Percentiles rank a stretch among this genome's conserved stretches.
phyloP scores from a whole-genome alignment of 30 jellyfish, hydroid and myxozoan genomes.

The Aurelia aurita complex sp. Pacific region DNA sequence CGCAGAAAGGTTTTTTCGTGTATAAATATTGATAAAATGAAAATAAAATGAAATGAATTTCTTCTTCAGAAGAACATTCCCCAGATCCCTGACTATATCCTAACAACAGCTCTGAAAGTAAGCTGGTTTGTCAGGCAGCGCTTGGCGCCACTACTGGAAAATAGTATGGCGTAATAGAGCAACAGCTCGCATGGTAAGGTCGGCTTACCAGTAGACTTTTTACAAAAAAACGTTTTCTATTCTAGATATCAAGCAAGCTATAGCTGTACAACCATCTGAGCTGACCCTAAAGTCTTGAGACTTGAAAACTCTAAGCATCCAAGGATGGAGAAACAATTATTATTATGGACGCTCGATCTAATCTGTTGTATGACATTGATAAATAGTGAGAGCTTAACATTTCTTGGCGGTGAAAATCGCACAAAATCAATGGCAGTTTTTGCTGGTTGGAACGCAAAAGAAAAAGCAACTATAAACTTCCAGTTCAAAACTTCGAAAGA shows the following conservation, averaged over 20 bases:
- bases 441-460: constrained; percentile 58
- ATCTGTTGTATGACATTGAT: neutral
- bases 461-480: constrained; percentile 60
- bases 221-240: neutral
- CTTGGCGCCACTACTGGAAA: no score
- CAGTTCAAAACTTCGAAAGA: constrained; percentile 72
- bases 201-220: no score
- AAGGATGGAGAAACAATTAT: neutral
- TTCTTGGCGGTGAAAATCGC: constrained; percentile 33
- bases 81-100: no score
- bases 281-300: neutral
- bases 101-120: no score
- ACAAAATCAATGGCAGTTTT: constrained; percentile 67
- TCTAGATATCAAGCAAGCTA: neutral
- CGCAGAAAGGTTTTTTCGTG: no score
- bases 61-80: no score
- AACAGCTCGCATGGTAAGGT: no score
- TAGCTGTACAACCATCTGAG: neutral
- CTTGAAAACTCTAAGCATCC: no score
- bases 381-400: constrained; percentile 34
- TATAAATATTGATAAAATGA: no score
- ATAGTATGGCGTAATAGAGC: no score
- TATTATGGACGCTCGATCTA: neutral
- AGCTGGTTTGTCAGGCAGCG: no score
- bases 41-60: no score